phyloP scores from a whole-genome alignment of 1,140 invertebrate species.

The Calephelis virginiensis region DNA sequence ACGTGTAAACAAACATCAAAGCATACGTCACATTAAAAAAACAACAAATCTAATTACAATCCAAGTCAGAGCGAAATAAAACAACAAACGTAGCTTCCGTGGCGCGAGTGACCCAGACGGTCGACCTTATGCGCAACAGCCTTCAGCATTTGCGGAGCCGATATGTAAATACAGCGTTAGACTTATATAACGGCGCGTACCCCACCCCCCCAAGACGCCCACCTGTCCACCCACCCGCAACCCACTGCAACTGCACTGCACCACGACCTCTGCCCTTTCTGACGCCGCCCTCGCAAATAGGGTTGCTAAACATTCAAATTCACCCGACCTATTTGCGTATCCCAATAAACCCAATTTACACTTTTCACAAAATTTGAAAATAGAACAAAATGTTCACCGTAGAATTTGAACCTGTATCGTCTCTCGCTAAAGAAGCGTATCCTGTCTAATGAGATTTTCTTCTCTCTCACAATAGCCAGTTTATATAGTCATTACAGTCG shows the following conservation, averaged over 20 bases:
- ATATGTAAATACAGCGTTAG: conserved; percentile 42
- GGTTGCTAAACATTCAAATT: conserved; percentile 17
- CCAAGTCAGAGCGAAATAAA: conserved; percentile 18
- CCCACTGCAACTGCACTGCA: conserved; percentile 52
- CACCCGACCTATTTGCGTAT: background rate
- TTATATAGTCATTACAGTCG: no score
- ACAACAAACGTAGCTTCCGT: conserved; percentile 25
- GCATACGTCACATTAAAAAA: background rate
- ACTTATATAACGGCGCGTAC: conserved; percentile 43
- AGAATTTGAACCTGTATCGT: no score
- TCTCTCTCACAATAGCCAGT: no score
- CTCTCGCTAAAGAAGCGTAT: no score
- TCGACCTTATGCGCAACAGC: conserved; percentile 60
- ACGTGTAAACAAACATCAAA: background rate
- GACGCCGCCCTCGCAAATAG: conserved; percentile 20
- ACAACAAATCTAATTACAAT: background rate
- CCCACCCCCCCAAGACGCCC: conserved; percentile 41
- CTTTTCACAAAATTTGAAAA: no score
- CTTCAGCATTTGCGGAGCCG: conserved; percentile 60
- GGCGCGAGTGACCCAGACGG: conserved; percentile 47
- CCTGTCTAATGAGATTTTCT: no score
- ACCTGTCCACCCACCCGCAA: conserved; percentile 29
- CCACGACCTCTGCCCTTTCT: conserved; percentile 55
- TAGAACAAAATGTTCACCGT: no score
- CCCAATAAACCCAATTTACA: no score